Evolutionary conservation across 2,797 vertebrate species (phyloP), one percentile per base, ranked within the genome.

Genomic region (Chromobotia macracanthus): DNA sequence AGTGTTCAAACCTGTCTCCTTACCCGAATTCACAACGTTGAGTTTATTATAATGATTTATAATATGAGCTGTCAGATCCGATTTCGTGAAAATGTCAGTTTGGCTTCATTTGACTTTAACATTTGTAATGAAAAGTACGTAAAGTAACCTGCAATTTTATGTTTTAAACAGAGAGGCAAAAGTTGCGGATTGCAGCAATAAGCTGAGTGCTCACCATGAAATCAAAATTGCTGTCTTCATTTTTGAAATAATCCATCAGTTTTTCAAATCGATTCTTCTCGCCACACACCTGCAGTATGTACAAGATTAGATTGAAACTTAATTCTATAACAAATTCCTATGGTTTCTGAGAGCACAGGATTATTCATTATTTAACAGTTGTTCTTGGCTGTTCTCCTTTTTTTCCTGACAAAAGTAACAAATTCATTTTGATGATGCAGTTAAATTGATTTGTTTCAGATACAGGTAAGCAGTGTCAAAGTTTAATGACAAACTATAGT

Each of bases 211-310:
- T 94, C 90, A 99, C 97, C 97, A 96, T 96, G 89, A 97, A 98
- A 91, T 99, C 96, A 0, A 99, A 96, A 90, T 94, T 97, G 87
- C 81, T 92, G 72, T 99, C 96, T 68, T 97, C 96, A 0, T 94
- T 95, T 74, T 85, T 87, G 91, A 98, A 99, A 89, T 94, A 97
- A 28, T 94, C 96, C 96, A 98, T 97, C 79, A 99, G 92, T 88
- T 94, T 98, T 90, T 98, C 96, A 0, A 98, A 99, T n/a, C 96
- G 93, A 7, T 92, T 93, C 83, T 91, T 96, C 90, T 99, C 97
- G 19, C 94, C 94, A 2, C 96, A 97, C 44, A 96, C 95, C 96
- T 98, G 80, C 4, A 72, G 28, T 38, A 79, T 46, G 58, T 38
- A 58, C 21, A 28, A 28, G 28, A 28, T 28, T 28, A 28, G 28